Base-by-base conservation (phyloP, 2,888 invertebrate species). In the Argyresthia goedartella region DNA sequence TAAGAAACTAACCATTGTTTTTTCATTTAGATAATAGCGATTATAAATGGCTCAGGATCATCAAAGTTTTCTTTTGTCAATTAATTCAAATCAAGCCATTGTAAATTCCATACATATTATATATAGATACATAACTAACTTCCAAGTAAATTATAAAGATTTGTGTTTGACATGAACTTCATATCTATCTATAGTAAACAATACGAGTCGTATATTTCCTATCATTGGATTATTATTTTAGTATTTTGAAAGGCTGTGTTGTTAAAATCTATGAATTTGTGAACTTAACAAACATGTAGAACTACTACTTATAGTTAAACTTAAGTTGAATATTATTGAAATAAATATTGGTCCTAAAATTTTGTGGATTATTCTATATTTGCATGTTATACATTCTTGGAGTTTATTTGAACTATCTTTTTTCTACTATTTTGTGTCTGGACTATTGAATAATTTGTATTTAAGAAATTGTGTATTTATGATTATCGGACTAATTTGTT, bases 401-500 rank as follows among this genome's bases (percentile, higher is more conserved):
- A 46, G 6, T 25, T 25, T 25, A 25, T 25, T 25, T 25, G 2
- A 25, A 25, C 25, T 25, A 33, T n/a, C 33, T n/a, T 33, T 46
- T 25, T 46, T 25, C 25, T 2, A 25, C 25, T 25, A 25, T 46
- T 46, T 46, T 46, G 6, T 25, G 46, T 46, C 10, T 16, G n/a
- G n/a, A 16, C 16, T n/a, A 49, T 16, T 35, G 48, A 15, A 49
- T 14, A 11, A 61, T 52, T 55, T 62, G 63, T 57, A 52, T 63
- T 61, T 65, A 54, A 61, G 63, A 64, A 66, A 61, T 62, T 61
- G 61, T 62, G 66, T 67, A 71, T 64, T 39, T 25, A 25, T 25
- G 25, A 46, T 46, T 51, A 45, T 51, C n/a, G 58, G 60, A 68
- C 65, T 69, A 64, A 69, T 72, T 77, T 77, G 67, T 60, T 63